Percentiles rank a stretch among this genome's conserved stretches.
Evolutionary conservation across 2,888 invertebrate species (phyloP).

Genomic region (Eupithecia vulgata): DNA sequence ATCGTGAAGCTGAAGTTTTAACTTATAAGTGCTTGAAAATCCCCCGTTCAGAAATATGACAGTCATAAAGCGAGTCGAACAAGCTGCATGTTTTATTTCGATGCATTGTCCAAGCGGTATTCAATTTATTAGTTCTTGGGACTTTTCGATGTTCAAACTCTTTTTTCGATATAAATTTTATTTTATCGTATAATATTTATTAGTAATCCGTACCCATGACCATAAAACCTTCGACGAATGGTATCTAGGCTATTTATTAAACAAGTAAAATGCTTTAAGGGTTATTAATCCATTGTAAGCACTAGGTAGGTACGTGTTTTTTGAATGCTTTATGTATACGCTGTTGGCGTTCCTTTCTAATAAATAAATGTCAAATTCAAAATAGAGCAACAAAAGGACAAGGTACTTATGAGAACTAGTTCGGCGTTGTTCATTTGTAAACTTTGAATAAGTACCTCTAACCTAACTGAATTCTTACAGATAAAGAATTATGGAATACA

Average conservation of each 20-base stretch:
- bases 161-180: slow-evolving; percentile 50
- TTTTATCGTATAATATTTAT: slow-evolving; percentile 38
- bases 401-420: too few species aligned
- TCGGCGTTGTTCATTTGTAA: too few species aligned
- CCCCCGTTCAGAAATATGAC: slow-evolving; percentile 53
- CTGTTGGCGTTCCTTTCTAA: too few species aligned
- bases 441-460: too few species aligned
- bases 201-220: slow-evolving; percentile 13
- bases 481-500: too few species aligned
- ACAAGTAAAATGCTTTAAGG: neutral
- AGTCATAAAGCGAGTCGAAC: slow-evolving; percentile 58
- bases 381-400: too few species aligned
- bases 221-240: slow-evolving; percentile 17
- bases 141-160: slow-evolving; percentile 39
- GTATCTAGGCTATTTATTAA: neutral
- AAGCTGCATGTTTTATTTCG: slow-evolving; percentile 47
- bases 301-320: neutral
- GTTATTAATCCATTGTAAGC: neutral
- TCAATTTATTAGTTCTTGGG: slow-evolving; percentile 54
- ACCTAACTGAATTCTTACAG: too few species aligned
- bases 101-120: slow-evolving; percentile 50
- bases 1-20: slow-evolving; percentile 11
- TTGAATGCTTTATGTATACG: too few species aligned
- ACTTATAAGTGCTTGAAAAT: slow-evolving; percentile 27
- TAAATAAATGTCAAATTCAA: too few species aligned